Percentiles rank a stretch among this genome's conserved stretches.
phyloP scores from a whole-genome alignment of 2,113 vertebrate genomes.

The Nothoprocta perdicaria region DNA sequence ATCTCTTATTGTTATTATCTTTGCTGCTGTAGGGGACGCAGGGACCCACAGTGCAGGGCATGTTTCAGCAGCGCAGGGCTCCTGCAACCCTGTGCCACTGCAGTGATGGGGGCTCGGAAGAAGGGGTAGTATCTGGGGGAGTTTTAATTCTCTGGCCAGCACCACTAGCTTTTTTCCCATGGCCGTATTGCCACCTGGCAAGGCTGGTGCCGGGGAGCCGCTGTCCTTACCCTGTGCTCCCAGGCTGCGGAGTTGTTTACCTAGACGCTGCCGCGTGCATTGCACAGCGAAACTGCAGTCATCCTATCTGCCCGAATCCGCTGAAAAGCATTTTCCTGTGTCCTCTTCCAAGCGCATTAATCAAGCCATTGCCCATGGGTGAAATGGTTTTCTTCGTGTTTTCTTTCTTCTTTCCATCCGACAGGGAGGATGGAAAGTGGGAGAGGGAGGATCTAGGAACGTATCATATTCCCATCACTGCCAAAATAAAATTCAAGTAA shows the following conservation, averaged over 20 bases:
- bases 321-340: background rate
- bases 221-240: background rate
- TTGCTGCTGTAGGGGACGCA: background rate
- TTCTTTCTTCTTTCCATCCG: background rate
- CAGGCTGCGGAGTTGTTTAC: rapidly evolving
- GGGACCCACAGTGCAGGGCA: background rate
- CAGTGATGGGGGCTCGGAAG: background rate
- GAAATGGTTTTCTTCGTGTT: background rate
- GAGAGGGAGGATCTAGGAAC: background rate
- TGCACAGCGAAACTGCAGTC: background rate
- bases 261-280: rapidly evolving
- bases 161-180: background rate
- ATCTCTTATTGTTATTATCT: background rate
- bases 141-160: background rate
- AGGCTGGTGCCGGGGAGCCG: rapidly evolving
- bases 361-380: background rate
- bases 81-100: rapidly evolving
- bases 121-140: background rate
- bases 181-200: background rate
- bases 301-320: background rate
- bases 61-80: background rate
- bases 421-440: background rate
- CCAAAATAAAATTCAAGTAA: background rate
- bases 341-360: background rate
- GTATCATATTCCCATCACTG: background rate